Evolutionary conservation across 1,140 invertebrate species (phyloP), one percentile per base, ranked within the genome.

Genomic region (Trissolcus basalis): DNA sequence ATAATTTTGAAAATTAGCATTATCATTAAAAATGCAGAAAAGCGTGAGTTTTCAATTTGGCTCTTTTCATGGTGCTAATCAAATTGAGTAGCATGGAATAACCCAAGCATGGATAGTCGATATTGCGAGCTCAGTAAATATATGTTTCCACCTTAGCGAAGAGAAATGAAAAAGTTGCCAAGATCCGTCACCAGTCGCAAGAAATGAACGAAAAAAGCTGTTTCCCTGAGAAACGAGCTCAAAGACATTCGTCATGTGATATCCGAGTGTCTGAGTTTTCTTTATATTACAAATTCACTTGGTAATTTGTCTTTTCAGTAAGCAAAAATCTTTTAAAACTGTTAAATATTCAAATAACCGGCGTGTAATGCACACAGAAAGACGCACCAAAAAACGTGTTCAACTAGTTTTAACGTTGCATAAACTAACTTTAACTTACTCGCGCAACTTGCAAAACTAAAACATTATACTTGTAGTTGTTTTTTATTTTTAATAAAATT

Each of bases 111-210:
- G 64, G 72, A 64, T 53, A 63, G 63, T 68, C 63, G 75, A 68
- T 77, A 77, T 68, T 72, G 39, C 68, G 51, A 67, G 61, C 68
- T 51, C 45, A 33, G 73, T 58, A 59, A 69, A 77, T 51, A 53
- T 77, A 68, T 64, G 74, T 67, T 76, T 67, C 50, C 73, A 65
- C 48, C 58, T 68, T 53, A 54, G 56, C 45, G 36, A 64, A 77
- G 55, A 71, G 67, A 71, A 77, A 68, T 68, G 74, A 77, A 77
- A n/a, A 77, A 77, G 67, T 70, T 53, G 61, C 51, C 12, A 43
- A 67, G 61, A 77, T 77, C 67, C 50, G 65, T 77, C 61, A 67
- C 67, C 59, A 49, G 67, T 61, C 36, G 56, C 39, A 71, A 71
- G 53, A 77, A 72, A 67, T 61, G 63, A 61, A 68, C 56, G 49